Evolutionary conservation across 2,888 invertebrate genomes (phyloP).

Genomic region (Pterostichus niger): DNA sequence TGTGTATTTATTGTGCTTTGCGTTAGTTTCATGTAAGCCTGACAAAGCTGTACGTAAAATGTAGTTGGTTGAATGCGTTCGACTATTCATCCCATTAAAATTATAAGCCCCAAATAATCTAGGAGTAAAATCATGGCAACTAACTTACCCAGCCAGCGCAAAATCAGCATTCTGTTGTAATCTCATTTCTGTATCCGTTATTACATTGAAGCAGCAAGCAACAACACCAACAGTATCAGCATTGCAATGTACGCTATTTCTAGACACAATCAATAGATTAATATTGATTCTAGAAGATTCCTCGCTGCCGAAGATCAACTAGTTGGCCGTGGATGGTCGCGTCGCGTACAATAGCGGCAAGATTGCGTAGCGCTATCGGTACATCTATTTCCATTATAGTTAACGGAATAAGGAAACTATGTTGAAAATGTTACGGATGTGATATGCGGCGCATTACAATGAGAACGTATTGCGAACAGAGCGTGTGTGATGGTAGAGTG

Average conservation of each 20-base stretch:
- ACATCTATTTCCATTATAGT: conserved; percentile 56
- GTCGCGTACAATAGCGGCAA: conserved; percentile 42
- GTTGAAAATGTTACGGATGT: conserved; percentile 53
- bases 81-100: conserved; percentile 43
- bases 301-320: conserved; percentile 42
- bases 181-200: conserved; percentile 35
- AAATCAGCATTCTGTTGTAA: conserved; percentile 23
- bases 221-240: background rate
- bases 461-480: conserved; percentile 25
- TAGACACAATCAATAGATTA: conserved; percentile 42
- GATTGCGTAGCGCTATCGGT: conserved; percentile 54
- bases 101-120: conserved; percentile 52
- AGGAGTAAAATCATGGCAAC: conserved; percentile 34
- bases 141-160: conserved; percentile 18
- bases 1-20: conserved; percentile 11
- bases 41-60: conserved; percentile 39
- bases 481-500: background rate
- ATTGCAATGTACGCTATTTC: conserved; percentile 50
- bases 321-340: conserved; percentile 33
- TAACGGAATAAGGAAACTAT: conserved; percentile 58
- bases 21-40: conserved; percentile 30
- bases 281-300: conserved; percentile 54
- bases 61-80: conserved; percentile 23
- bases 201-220: background rate
- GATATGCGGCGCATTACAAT: conserved; percentile 46